Percentiles rank a stretch among this genome's conserved stretches.
Evolutionary conservation across 2,113 vertebrate genomes (phyloP).

Genomic region (Tachysurus fulvidraco): DNA sequence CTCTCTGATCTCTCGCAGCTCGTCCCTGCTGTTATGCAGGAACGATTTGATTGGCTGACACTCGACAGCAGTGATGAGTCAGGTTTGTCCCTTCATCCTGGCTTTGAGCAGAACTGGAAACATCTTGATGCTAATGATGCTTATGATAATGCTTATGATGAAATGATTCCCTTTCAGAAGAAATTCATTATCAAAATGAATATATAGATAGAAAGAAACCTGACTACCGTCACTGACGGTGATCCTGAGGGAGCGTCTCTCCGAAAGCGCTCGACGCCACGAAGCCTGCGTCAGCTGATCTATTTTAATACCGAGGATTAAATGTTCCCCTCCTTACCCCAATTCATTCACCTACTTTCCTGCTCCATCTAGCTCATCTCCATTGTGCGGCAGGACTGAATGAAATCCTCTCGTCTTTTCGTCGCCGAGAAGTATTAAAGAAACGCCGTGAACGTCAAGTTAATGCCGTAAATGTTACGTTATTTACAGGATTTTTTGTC

Average conservation of each 20-base stretch:
- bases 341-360: conserved; percentile 7
- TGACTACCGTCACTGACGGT: neutral
- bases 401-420: neutral
- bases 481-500: neutral
- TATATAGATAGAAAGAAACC: neutral
- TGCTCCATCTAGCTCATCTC: neutral
- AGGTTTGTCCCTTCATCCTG: conserved; percentile 47
- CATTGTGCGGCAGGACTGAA: neutral
- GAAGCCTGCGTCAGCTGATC: conserved; percentile 29
- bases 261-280: neutral
- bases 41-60: conserved; percentile 61
- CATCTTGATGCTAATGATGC: neutral
- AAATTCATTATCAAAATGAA: neutral
- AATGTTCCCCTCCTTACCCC: neutral
- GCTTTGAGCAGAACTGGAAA: neutral
- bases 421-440: neutral
- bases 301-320: conserved; percentile 37
- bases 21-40: conserved; percentile 47
- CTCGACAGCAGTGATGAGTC: conserved; percentile 73
- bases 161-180: neutral
- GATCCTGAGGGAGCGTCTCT: conserved; percentile 1
- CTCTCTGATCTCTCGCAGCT: conserved; percentile 4
- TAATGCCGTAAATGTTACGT: no score
- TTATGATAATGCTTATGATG: no score
- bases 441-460: neutral